Percentiles rank a stretch among this genome's conserved stretches.
phyloP scores from a whole-genome alignment of 2,113 vertebrate genomes.

The Heptranchias perlo region DNA sequence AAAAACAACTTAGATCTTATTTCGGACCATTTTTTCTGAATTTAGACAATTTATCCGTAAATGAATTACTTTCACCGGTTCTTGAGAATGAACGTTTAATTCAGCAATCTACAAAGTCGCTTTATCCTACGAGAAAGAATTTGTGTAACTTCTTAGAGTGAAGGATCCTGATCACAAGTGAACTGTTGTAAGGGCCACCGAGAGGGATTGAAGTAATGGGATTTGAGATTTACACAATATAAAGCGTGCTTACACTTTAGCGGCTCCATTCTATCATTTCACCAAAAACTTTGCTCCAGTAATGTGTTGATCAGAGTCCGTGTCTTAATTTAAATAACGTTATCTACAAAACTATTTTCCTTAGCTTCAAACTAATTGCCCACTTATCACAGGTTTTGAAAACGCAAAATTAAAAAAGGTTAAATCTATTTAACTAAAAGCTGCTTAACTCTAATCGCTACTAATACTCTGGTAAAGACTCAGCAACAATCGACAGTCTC shows the following conservation, averaged over 20 bases:
- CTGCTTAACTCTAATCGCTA: too few species aligned
- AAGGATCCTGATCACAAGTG: too few species aligned
- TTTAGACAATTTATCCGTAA: neutral
- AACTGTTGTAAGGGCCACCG: neutral
- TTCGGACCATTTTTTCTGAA: neutral
- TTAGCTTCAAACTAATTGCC: neutral
- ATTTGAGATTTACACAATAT: neutral
- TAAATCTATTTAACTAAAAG: neutral
- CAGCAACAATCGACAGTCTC: neutral
- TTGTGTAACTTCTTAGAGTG: neutral
- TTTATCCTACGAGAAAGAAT: neutral
- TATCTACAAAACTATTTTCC: neutral
- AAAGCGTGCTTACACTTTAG: neutral
- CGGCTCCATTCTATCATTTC: neutral
- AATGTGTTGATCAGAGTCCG: neutral
- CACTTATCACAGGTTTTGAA: neutral
- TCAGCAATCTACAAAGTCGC: neutral
- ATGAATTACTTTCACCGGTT: neutral
- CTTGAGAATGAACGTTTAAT: neutral
- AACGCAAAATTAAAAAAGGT: neutral
- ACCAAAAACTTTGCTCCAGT: neutral
- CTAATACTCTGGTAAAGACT: neutral
- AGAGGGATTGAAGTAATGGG: neutral
- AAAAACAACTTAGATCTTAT: neutral
- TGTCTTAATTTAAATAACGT: neutral